These are phyloP conservation scores for Falcunculus frontatus DNA, from an alignment of 2,113 vertebrate genomes.

Conservation along the genomic window DNA sequence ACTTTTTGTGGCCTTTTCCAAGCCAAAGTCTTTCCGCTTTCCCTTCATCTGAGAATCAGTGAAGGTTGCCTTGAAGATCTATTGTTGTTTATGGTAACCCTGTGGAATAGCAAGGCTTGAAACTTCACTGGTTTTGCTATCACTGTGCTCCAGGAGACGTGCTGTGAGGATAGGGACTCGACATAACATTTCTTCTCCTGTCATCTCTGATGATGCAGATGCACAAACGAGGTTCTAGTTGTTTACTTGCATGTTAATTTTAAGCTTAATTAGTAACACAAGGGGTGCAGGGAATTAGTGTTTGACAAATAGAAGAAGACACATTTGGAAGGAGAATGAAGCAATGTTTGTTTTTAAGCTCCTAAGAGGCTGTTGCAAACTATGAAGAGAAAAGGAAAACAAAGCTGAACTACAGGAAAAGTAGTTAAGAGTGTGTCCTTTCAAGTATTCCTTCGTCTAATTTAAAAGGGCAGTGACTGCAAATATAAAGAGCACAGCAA, in stretches of 20 bases:
- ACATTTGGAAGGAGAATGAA: slow-evolving; percentile 8
- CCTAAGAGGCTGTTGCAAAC: not conserved
- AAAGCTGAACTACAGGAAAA: slow-evolving; percentile 7
- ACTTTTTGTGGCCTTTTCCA: not conserved
- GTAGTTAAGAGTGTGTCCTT: not conserved
- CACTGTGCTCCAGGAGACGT: not conserved
- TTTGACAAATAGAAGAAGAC: slow-evolving; percentile 49
- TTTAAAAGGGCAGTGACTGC: not conserved
- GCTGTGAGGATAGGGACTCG: slow-evolving; percentile 12
- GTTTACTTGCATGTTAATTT: slow-evolving; percentile 57
- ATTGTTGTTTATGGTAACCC: not conserved
- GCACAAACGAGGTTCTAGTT: slow-evolving; percentile 18
- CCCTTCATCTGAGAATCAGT: not conserved
- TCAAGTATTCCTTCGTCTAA: not conserved
- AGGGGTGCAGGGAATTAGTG: slow-evolving; percentile 24
- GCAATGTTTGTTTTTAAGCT: not conserved
- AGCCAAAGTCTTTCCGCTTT: not conserved
- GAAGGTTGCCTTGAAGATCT: not conserved
- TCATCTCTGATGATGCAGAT: slow-evolving; percentile 34
- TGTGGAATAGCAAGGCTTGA: not conserved
- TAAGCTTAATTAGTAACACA: slow-evolving; percentile 57
- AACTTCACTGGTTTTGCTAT: slow-evolving; percentile 1
- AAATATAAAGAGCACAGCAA: not conserved
- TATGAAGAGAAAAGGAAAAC: not conserved
- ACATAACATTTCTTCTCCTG: slow-evolving; percentile 46